Base-by-base conservation (phyloP, 1,140 invertebrate genomes). In the Danaus melanippus region DNA sequence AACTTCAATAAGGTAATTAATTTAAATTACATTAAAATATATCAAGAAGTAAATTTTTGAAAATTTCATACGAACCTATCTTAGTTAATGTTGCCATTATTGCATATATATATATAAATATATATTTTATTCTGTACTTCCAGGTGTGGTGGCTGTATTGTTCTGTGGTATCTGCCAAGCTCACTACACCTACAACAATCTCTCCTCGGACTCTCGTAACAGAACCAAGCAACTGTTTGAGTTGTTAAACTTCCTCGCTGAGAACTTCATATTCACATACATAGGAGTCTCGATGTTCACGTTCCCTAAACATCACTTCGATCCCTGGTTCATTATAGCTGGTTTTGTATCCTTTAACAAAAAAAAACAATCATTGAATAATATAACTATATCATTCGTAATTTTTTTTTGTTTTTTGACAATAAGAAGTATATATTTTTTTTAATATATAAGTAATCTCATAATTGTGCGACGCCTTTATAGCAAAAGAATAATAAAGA, bases 111-210 rank as follows among this genome's bases (percentile, higher is more conserved):
- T n/a, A n/a, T n/a, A n/a, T n/a, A n/a, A n/a, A n/a, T n/a, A n/a
- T n/a, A 15, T 15, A 1, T 48, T 21, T 47, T 50, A 41, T 50
- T 12, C 21, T 52, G 21, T 54, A 64, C 66, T 69, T 89, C 43
- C 84, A 95, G 95, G 95, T 51, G 96, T 98, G 40, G 97, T 98
- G 10, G 95, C 98, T 58, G 97, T 99, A 0, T 81, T 99, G 47
- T 99, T 99, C 85, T 99, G 98, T 88, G 98, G 98, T 17, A 99
- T 99, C 65, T 98, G 96, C 71, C 98, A 99, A 88, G 98, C 98
- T 42, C 98, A 99, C 89, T 99, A 99, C 78, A 99, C 98, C 0
- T 99, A 96, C 87, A 99, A 99, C 87, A 99, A 99, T 87, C 87
- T 99, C 21, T 98, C 97, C 2, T 88, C 91, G 46, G 92, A 94